Evolutionary conservation across 2,888 invertebrate genomes (phyloP).

Genomic region (Ischnus inquisitorius): DNA sequence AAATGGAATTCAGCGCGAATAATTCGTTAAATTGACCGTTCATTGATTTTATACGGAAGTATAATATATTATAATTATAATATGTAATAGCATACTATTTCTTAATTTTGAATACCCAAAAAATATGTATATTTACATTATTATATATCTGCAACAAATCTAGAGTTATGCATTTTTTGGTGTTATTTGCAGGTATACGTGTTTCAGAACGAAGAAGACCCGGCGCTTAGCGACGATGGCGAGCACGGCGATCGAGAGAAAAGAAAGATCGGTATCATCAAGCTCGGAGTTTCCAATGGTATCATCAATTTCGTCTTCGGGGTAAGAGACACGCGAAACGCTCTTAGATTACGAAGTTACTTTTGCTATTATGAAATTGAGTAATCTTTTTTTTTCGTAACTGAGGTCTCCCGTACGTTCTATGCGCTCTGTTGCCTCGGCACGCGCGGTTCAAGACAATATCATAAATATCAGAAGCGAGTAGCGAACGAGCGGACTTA

Average conservation of each 20-base stretch:
- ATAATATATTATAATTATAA: no score
- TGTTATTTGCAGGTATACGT: conserved; percentile 79
- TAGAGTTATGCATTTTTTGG: conserved; percentile 32
- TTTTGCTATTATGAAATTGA: not conserved
- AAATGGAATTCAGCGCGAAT: no score
- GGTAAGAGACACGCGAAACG: conserved; percentile 87
- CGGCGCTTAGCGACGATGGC: conserved; percentile 87
- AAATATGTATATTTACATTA: conserved; percentile 39
- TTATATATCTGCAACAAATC: no score
- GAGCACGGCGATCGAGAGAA: conserved; percentile 88
- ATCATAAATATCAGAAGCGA: conserved; percentile 23
- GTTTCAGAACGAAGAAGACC: conserved; percentile 83
- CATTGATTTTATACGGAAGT: no score
- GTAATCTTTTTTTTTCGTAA: not conserved
- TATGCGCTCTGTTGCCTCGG: not conserved
- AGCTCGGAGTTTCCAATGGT: conserved; percentile 92
- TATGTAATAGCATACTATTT: no score
- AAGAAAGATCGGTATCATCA: conserved; percentile 90
- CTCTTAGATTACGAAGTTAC: conserved; percentile 25
- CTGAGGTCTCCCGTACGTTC: not conserved
- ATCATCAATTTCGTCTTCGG: conserved; percentile 94
- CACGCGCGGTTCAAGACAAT: conserved; percentile 1
- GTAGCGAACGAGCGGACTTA: conserved; percentile 1
- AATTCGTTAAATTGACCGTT: no score
- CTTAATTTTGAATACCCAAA: no score